Conservation (phyloP, 2,797 vertebrate species). For the Leptodactylus fallax region DNA sequence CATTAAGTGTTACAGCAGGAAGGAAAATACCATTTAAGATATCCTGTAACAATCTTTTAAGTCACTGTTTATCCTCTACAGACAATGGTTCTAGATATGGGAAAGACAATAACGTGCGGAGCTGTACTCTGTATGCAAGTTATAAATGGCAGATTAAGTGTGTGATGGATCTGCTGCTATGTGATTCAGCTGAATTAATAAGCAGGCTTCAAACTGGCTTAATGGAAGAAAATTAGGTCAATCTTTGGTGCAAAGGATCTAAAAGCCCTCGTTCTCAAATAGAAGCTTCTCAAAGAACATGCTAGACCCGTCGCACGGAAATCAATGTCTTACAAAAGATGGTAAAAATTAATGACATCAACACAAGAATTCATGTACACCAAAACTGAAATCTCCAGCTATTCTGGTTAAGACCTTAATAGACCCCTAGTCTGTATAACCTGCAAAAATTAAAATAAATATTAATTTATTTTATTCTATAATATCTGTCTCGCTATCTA, state of each 20-base stretch:
- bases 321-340: slow-evolving; percentile 22
- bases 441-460: no score
- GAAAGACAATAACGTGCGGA: not conserved
- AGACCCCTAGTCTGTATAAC: no score
- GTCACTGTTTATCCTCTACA: not conserved
- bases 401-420: no score
- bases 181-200: slow-evolving; percentile 38
- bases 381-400: no score
- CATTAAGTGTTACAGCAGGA: no score
- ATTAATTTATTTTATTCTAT: no score
- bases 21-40: no score
- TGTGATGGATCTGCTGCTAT: slow-evolving; percentile 30
- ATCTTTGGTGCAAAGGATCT: slow-evolving; percentile 44
- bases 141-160: slow-evolving; percentile 30
- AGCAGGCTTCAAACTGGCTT: slow-evolving; percentile 35
- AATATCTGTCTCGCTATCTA: no score
- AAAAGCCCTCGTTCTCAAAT: slow-evolving; percentile 25
- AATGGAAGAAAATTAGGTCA: slow-evolving; percentile 57
- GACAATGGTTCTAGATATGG: not conserved
- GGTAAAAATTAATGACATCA: not conserved
- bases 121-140: slow-evolving; percentile 5
- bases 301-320: not conserved
- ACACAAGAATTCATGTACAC: no score
- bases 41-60: not conserved
- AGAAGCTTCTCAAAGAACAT: slow-evolving; percentile 1